Evolutionary conservation across 1,140 invertebrate genomes (phyloP).

Genomic region (Oscheius sp.): DNA sequence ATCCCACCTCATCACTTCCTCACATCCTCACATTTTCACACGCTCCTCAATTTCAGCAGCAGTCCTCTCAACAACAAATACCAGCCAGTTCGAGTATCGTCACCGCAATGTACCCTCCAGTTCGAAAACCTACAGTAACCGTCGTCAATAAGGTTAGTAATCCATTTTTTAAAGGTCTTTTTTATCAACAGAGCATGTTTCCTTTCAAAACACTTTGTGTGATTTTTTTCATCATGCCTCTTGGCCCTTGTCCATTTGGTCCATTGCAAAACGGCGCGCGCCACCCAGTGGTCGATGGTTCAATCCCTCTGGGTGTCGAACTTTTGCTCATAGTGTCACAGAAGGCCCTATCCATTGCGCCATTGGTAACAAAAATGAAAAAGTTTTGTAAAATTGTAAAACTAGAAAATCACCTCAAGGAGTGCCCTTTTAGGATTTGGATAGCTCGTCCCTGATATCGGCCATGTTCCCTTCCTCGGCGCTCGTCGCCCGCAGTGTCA

Average conservation of each 20-base stretch:
- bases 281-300: no score
- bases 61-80: neutral
- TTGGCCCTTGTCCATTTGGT: no score
- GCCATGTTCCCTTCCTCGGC: neutral
- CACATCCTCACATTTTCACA: neutral
- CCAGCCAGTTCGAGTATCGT: constrained; percentile 38
- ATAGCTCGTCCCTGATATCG: neutral
- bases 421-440: neutral
- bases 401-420: no score
- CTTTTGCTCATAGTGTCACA: no score
- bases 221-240: no score
- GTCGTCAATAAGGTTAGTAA: constrained; percentile 3
- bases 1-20: neutral
- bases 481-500: neutral
- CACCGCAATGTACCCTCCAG: constrained; percentile 54
- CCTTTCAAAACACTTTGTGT: neutral
- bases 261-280: no score
- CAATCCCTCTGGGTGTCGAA: no score
- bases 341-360: no score
- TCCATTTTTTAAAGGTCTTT: neutral
- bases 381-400: no score
- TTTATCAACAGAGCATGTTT: neutral
- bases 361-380: no score
- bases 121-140: constrained; percentile 13
- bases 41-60: neutral